Evolutionary conservation across 2,888 invertebrate species (phyloP), one percentile per base, ranked within the genome.

Genomic region (Diarsia rubi): DNA sequence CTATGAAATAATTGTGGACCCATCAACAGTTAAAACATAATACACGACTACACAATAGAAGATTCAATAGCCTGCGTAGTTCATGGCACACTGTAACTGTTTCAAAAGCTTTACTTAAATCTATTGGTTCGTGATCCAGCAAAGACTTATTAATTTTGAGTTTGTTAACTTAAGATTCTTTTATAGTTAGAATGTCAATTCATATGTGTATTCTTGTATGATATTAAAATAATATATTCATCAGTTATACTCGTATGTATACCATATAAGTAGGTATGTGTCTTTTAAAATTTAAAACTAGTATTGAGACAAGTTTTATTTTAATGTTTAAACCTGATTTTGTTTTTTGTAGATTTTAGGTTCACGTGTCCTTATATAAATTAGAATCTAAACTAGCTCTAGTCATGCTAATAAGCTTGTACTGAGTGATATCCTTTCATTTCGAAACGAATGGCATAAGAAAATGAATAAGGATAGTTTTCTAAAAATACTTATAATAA

Each of bases 1-100:
- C 42, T 83, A 59, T 86, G 84, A 76, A 54, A 78, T 85, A 75
- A 73, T 65, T 63, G 65, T 49, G 27, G 59, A 75, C 64, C 65
- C 27, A 76, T 76, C 66, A 45, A 62, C 60, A 8, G 16, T 52
- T 42, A n/a, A 42, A 54, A 63, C 4, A 59, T 65, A 31, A 11
- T 59, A 69, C 11, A 44, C 37, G 27, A 54, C 6, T 44, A 66
- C 4, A 45, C 45, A 24, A 63, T n/a, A 47, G 31, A 54, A 19
- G 42, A 73, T 19, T 73, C 31, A 54, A 73, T 62, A 72, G 31
- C 21, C 16, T 68, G 59, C 42, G 1, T 27, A 74, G 65, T 68
- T 68, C 42, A 0, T 27, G 68, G 54, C 6, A 8, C 16, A 14
- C 16, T 16, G 8, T 21, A 19, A 67, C 9, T 27, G 37, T 71